phyloP scores from a whole-genome alignment of 2,113 vertebrate genomes.

The Zosterops japonicus region DNA sequence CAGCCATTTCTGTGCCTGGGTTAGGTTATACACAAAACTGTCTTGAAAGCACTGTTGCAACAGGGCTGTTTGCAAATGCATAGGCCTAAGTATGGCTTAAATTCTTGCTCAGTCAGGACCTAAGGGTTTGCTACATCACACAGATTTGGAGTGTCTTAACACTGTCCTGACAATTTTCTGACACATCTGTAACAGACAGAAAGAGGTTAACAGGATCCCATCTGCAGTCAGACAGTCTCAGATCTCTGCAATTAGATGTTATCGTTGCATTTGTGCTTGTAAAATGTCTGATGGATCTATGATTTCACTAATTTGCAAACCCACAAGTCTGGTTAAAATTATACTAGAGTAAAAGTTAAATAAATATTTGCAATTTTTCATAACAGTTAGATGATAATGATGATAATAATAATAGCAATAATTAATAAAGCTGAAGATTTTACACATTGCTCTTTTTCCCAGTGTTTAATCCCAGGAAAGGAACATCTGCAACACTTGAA shows the following conservation, averaged over 20 bases:
- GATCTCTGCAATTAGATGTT: constrained; percentile 56
- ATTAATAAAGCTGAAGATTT: neutral
- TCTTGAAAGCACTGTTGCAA: neutral
- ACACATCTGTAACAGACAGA: neutral
- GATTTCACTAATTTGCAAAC: constrained; percentile 57
- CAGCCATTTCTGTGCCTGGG: neutral
- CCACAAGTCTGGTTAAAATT: constrained; percentile 31
- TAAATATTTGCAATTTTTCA: constrained; percentile 20
- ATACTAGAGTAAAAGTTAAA: neutral
- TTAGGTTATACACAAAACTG: neutral
- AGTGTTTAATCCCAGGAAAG: neutral
- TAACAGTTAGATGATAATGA: neutral
- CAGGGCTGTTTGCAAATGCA: neutral
- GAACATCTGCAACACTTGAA: neutral
- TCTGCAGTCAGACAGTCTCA: constrained; percentile 52
- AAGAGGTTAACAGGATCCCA: constrained; percentile 21
- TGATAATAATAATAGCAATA: neutral
- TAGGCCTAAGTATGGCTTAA: neutral
- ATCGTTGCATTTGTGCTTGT: constrained; percentile 30
- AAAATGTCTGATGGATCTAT: constrained; percentile 40
- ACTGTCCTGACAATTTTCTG: neutral
- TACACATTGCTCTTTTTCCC: neutral
- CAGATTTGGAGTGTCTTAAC: neutral
- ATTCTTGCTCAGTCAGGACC: neutral
- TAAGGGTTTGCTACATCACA: neutral